phyloP scores from a whole-genome alignment of 2,888 invertebrate species.

The Melolontha melolontha region DNA sequence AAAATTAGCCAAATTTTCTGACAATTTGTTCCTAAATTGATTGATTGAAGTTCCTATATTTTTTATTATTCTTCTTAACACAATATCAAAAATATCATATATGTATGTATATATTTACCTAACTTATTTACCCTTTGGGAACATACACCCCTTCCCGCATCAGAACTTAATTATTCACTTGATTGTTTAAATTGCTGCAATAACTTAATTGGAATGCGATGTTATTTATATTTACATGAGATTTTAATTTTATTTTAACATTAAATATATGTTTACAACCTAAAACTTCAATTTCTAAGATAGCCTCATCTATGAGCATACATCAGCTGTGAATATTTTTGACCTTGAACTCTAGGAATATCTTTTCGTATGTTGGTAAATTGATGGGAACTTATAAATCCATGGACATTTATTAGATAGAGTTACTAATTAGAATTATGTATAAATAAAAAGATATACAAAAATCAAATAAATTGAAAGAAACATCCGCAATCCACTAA shows the following conservation, averaged over 20 bases:
- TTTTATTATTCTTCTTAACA: neutral
- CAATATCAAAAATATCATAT: neutral
- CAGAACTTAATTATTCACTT: constrained; percentile 20
- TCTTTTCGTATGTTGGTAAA: constrained; percentile 3
- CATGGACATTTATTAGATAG: neutral
- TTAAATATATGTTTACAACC: constrained; percentile 16
- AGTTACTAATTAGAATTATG: too few species aligned
- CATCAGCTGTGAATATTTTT: constrained; percentile 32
- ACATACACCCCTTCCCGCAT: constrained; percentile 40
- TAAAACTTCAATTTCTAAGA: constrained; percentile 17
- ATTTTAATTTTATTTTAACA: constrained; percentile 8
- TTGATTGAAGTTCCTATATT: constrained; percentile 3
- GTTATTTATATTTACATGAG: constrained; percentile 3
- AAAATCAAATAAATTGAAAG: too few species aligned
- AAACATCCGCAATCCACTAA: too few species aligned
- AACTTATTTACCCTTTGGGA: constrained; percentile 41
- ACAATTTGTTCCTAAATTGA: neutral
- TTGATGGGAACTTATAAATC: neutral
- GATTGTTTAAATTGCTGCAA: constrained; percentile 6
- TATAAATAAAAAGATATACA: too few species aligned
- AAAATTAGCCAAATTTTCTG: constrained; percentile 6
- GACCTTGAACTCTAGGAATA: constrained; percentile 31
- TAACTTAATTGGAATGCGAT: neutral
- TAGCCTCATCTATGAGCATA: constrained; percentile 29
- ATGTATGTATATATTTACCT: constrained; percentile 31